These are phyloP conservation scores for Urophycis tenuis DNA, from an alignment of 2,797 vertebrate genomes.

Conservation along the genomic window DNA sequence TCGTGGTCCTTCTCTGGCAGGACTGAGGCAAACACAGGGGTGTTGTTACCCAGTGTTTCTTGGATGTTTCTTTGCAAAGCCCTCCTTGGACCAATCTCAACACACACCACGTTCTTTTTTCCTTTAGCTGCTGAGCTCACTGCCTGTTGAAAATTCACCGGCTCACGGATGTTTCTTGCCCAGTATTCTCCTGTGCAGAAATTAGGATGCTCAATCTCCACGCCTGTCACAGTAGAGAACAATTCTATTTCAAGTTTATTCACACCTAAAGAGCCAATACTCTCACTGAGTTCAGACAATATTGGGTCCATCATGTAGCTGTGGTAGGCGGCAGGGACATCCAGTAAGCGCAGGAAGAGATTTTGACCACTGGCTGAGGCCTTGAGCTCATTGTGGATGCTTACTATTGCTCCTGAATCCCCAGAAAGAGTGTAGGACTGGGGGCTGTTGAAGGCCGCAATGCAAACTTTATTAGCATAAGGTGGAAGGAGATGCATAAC, in stretches of 20 bases:
- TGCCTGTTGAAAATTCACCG: slow-evolving; percentile 73
- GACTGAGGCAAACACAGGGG: slow-evolving; percentile 67
- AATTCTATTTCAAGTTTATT: slow-evolving; percentile 62
- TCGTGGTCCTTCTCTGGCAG: slow-evolving; percentile 73
- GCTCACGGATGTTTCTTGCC: slow-evolving; percentile 74
- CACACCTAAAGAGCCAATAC: slow-evolving; percentile 60
- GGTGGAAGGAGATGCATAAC: slow-evolving; percentile 56
- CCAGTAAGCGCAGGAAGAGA: slow-evolving; percentile 74
- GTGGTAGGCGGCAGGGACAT: slow-evolving; percentile 78
- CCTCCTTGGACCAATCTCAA: slow-evolving; percentile 78
- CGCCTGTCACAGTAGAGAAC: slow-evolving; percentile 77
- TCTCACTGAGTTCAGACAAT: slow-evolving; percentile 59
- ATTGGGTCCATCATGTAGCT: slow-evolving; percentile 82
- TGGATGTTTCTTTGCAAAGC: slow-evolving; percentile 73
- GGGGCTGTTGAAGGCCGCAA: slow-evolving; percentile 81
- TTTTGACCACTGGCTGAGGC: slow-evolving; percentile 58
- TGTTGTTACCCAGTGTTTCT: slow-evolving; percentile 70
- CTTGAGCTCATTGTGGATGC: slow-evolving; percentile 59
- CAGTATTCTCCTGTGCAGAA: slow-evolving; percentile 76
- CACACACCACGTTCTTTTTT: slow-evolving; percentile 68
- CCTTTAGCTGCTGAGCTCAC: slow-evolving; percentile 60
- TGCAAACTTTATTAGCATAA: slow-evolving; percentile 64
- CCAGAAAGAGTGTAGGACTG: slow-evolving; percentile 81
- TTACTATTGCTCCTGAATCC: slow-evolving; percentile 63
- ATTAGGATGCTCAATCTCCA: slow-evolving; percentile 62